phyloP scores from a whole-genome alignment of 2,797 vertebrate genomes.

The Scolopax bukidnonensis region DNA sequence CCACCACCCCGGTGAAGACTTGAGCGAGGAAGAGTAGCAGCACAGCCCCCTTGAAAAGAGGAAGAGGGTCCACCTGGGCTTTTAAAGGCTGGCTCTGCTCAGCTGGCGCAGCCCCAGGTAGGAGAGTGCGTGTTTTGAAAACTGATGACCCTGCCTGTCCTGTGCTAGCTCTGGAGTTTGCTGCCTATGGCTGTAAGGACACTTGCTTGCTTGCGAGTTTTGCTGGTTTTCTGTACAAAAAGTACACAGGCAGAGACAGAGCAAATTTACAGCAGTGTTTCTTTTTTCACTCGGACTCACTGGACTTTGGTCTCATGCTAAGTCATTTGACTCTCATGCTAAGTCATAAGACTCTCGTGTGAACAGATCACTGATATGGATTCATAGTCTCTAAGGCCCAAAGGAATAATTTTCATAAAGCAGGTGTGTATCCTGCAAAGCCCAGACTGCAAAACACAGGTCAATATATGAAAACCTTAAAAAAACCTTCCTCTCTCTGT shows the following conservation, averaged over 20 bases:
- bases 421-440: neutral
- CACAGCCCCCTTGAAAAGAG: neutral
- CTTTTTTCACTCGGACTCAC: neutral
- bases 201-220: neutral
- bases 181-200: neutral
- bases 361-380: neutral
- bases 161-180: neutral
- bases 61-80: neutral
- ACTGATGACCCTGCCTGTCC: accelerated
- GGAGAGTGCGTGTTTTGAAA: neutral
- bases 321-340: neutral
- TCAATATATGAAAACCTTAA: neutral
- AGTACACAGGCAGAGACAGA: neutral
- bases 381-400: neutral
- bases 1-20: accelerated
- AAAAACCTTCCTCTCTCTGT: neutral
- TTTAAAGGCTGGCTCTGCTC: neutral
- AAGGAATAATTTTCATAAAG: neutral
- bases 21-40: neutral
- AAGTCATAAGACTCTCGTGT: neutral
- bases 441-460: neutral
- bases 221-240: neutral
- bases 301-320: neutral
- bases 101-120: neutral
- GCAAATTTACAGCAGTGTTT: neutral